phyloP scores from a whole-genome alignment of 2,113 vertebrate genomes.

The Gallinago paraguaiae region DNA sequence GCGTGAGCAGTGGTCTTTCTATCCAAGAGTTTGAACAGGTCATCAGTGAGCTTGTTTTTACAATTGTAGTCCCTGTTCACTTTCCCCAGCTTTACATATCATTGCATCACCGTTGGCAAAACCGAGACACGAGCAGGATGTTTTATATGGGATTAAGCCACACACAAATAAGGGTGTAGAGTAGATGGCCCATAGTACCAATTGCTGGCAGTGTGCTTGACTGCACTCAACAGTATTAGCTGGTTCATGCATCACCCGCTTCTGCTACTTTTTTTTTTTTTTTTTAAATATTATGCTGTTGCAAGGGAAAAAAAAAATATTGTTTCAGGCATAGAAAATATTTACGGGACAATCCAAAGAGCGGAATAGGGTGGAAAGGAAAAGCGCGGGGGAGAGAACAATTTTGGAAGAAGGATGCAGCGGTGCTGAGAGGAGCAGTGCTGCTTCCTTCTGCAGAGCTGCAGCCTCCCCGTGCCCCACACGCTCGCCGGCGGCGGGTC shows the following conservation, averaged over 20 bases:
- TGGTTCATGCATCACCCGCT: conserved; percentile 37
- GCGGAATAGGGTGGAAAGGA: conserved; percentile 19
- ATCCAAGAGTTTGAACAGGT: not conserved
- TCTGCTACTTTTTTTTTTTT: not conserved
- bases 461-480: conserved; percentile 56
- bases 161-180: conserved; percentile 3
- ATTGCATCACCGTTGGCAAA: not conserved
- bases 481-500: conserved; percentile 1
- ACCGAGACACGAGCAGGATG: not conserved
- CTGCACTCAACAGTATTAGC: conserved; percentile 17
- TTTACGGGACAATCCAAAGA: conserved; percentile 3
- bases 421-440: conserved; percentile 10
- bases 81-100: not conserved
- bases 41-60: not conserved
- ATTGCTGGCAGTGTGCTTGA: not conserved
- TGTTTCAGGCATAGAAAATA: conserved; percentile 12
- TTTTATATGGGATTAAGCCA: not conserved
- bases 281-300: not conserved
- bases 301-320: not conserved
- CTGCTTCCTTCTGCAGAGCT: conserved; percentile 47
- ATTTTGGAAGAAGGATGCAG: conserved; percentile 44
- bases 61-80: not conserved
- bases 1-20: not conserved
- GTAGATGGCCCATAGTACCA: conserved; percentile 24
- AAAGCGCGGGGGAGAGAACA: conserved; percentile 46